These are phyloP conservation scores for Tetraneura akinire DNA, from an alignment of 1,140 invertebrate genomes.

Conservation along the genomic window DNA sequence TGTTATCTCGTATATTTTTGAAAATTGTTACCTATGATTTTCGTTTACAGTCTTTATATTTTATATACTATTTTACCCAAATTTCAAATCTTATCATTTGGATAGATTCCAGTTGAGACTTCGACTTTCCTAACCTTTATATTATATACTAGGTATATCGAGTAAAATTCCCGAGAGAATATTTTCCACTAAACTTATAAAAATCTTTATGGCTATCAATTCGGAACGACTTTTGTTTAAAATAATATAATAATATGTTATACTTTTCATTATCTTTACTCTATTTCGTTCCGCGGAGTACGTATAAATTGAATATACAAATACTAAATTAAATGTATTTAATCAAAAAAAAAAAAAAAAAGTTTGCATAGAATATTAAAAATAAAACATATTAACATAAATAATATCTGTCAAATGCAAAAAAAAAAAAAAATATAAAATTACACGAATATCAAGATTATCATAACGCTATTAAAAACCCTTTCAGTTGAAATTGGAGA, in stretches of 20 bases:
- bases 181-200: conserved; percentile 22
- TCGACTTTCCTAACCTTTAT: conserved; percentile 7
- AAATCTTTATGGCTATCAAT: conserved; percentile 25
- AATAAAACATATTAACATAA: neutral
- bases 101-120: conserved; percentile 23
- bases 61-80: neutral
- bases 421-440: too few relatives aligned
- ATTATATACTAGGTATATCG: too few relatives aligned
- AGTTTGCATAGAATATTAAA: too few relatives aligned
- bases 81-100: conserved; percentile 21
- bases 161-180: conserved; percentile 5
- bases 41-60: too few relatives aligned
- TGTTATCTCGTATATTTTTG: too few relatives aligned
- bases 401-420: neutral
- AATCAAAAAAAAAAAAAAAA: too few relatives aligned
- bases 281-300: neutral
- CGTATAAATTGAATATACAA: neutral
- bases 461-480: neutral
- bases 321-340: neutral
- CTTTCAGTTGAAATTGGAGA: neutral
- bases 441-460: neutral
- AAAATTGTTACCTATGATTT: too few relatives aligned
- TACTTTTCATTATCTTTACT: neutral
- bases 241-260: neutral
- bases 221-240: conserved; percentile 1